Evolutionary conservation across 1,140 invertebrate species (phyloP), one percentile per base, ranked within the genome.

Genomic region (Eumeta japonica): DNA sequence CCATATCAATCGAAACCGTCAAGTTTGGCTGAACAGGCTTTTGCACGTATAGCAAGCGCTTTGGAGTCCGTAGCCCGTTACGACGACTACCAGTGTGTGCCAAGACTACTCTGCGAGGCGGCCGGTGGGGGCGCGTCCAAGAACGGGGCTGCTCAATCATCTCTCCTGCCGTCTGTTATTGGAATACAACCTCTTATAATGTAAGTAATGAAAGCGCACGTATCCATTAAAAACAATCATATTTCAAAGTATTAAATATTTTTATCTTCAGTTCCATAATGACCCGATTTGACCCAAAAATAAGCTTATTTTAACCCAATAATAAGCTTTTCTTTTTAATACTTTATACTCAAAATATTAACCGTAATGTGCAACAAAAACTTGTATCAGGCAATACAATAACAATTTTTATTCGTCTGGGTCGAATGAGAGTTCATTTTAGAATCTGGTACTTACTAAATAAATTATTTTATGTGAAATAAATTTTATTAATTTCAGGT

Each of bases 41-140:
- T 70, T 18, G 43, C 54, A 5, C 33, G 49, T 0, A 47, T 68
- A 1, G 75, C 70, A 35, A 73, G 79, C 40, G 85, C 84, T 16
- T 59, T 90, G 39, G 79, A 79, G 36, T 86, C 87, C 28, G 86
- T 90, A 44, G 82, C 85, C 35, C 70, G 76, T 48, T 82, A 88
- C 62, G 88, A 90, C 56, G 86, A 89, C 59, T 75, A 83, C 34
- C 81, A 86, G 49, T 90, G 88, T 56, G 84, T 90, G 30, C 83
- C 87, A 2, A 79, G 86, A 59, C 76, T 90, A 43, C 74, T 90
- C 28, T 90, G 88, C 52, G 86, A 89, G 65, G 79, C 86, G 17
- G 83, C 86, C 24, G 83, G 81, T 9, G 83, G 82, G 3, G 77
- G 80, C 28, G 68, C 79, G 51, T 77, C 81, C 11, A 79, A 78